Percentiles rank a stretch among this genome's conserved stretches.
phyloP scores from a whole-genome alignment of 2,113 vertebrate species.

The Hemichromis elongatus region DNA sequence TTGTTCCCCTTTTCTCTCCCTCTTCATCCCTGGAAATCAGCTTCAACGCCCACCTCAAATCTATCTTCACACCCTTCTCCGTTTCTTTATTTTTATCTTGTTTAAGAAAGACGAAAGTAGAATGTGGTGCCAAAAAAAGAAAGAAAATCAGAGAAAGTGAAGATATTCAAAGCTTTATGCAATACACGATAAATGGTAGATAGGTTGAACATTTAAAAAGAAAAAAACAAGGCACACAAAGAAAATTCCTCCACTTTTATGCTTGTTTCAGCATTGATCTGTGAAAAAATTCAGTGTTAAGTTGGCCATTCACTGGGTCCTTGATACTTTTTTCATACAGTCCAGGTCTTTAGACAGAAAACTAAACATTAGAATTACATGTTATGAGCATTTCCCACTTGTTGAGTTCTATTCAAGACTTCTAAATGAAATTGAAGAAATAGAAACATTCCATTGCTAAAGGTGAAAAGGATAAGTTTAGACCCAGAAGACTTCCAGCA shows the following conservation, averaged over 20 bases:
- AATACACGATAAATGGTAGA: not conserved
- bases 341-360: not conserved
- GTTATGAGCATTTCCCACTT: not conserved
- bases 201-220: not conserved
- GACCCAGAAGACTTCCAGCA: not conserved
- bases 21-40: conserved; percentile 11
- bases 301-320: not conserved
- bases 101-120: not conserved
- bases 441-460: not conserved
- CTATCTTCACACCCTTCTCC: not conserved
- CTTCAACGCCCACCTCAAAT: not conserved
- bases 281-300: not conserved
- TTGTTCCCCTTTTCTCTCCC: not conserved
- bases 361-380: not conserved
- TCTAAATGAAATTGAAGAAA: not conserved
- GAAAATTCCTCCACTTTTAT: not conserved
- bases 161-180: not conserved
- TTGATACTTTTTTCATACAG: not conserved
- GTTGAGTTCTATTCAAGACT: not conserved
- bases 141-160: not conserved
- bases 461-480: not conserved
- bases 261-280: not conserved
- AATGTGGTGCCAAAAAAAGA: not conserved
- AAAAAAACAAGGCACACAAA: not conserved
- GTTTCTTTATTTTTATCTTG: not conserved